A percentile compares a stretch with the other conserved stretches of the same genome.
phyloP scores from a whole-genome alignment of 2,113 vertebrate species.

The Falcunculus frontatus region DNA sequence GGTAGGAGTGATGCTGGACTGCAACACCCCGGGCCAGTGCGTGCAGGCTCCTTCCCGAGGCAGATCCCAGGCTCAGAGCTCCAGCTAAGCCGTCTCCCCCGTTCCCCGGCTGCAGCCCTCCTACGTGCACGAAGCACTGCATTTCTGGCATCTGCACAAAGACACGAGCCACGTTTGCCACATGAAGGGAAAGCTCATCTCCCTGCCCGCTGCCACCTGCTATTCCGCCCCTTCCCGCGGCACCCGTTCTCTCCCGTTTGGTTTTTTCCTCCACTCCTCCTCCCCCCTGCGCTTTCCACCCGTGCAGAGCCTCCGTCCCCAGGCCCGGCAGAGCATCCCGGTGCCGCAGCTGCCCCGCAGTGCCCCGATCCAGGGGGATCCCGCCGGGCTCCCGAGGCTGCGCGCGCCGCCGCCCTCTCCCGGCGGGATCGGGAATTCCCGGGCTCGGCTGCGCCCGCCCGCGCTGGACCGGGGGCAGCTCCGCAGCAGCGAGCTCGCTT shows the following conservation, averaged over 20 bases:
- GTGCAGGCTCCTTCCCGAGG: not conserved
- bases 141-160: not conserved
- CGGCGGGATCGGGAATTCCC: not conserved
- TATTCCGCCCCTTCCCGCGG: not conserved
- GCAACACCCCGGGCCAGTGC: fast-evolving
- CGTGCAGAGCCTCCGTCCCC: not conserved
- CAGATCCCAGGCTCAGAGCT: not conserved
- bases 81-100: not conserved
- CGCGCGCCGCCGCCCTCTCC: conserved; percentile 1
- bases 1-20: not conserved
- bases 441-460: not conserved
- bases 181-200: not conserved
- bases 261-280: not conserved
- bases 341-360: not conserved
- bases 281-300: not conserved
- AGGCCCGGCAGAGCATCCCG: not conserved
- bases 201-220: not conserved
- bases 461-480: not conserved
- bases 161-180: not conserved
- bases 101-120: not conserved
- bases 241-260: not conserved
- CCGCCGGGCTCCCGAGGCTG: not conserved
- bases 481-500: fast-evolving
- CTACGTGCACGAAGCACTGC: not conserved
- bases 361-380: fast-evolving